Evolutionary conservation across 2,888 invertebrate species (phyloP).

Genomic region (Tetanocera ferruginea): DNA sequence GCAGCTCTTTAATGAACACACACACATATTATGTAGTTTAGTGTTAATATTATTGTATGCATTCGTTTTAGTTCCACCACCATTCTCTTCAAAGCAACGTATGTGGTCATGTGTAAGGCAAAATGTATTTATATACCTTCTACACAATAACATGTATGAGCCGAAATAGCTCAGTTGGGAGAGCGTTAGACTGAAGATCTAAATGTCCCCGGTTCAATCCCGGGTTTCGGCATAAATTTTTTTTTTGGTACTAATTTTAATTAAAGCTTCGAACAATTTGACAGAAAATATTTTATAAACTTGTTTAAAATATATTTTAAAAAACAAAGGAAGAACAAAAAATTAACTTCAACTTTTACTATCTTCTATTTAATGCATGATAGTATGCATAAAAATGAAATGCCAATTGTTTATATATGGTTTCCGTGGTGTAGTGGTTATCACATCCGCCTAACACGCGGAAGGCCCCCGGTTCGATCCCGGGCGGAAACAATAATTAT

Average conservation of each 20-base stretch:
- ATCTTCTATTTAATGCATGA: neutral
- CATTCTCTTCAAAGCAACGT: no score
- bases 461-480: slow-evolving; percentile 68
- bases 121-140: neutral
- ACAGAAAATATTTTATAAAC: neutral
- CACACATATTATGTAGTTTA: no score
- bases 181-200: slow-evolving; percentile 59
- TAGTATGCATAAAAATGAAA: neutral
- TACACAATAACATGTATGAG: neutral
- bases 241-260: no score
- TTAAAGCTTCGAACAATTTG: no score
- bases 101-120: no score
- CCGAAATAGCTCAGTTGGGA: slow-evolving; percentile 61
- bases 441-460: slow-evolving; percentile 68
- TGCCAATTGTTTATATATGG: slow-evolving; percentile 21
- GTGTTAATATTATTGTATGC: no score
- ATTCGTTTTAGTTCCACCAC: no score
- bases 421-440: slow-evolving; percentile 68
- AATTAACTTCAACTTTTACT: no score
- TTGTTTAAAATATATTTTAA: neutral
- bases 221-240: slow-evolving; percentile 49
- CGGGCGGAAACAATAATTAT: slow-evolving; percentile 62
- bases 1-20: no score
- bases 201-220: slow-evolving; percentile 58
- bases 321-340: no score